Evolutionary conservation across 2,888 invertebrate genomes (phyloP).

Genomic region (Apodemia hepburni): DNA sequence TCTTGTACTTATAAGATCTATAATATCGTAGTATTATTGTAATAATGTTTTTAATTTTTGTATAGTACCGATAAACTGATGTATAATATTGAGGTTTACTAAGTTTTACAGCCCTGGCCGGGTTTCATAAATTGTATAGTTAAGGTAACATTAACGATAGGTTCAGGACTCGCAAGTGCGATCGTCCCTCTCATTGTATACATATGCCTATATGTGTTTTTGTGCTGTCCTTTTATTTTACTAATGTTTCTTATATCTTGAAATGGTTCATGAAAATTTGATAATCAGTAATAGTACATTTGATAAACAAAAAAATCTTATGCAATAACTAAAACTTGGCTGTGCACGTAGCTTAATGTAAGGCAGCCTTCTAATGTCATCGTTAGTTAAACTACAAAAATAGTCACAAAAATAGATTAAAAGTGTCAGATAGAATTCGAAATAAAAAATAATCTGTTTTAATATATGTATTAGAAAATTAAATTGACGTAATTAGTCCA

Average conservation of each 20-base stretch:
- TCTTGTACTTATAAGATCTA: constrained; percentile 75
- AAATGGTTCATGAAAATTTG: constrained; percentile 38
- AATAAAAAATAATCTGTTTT: constrained; percentile 1
- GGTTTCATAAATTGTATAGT: constrained; percentile 65
- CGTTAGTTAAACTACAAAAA: constrained; percentile 7
- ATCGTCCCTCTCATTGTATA: constrained; percentile 23
- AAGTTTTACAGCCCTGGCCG: constrained; percentile 58
- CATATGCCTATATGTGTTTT: constrained; percentile 29
- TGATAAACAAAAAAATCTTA: constrained; percentile 8
- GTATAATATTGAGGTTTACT: constrained; percentile 64
- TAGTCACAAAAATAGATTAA: not conserved
- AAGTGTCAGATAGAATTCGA: not conserved
- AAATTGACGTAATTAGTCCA: constrained; percentile 10
- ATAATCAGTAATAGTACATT: constrained; percentile 4
- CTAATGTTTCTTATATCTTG: constrained; percentile 29
- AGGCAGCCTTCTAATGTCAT: constrained; percentile 3
- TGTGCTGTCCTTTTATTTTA: constrained; percentile 30
- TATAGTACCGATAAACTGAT: constrained; percentile 70
- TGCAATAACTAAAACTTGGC: constrained; percentile 13
- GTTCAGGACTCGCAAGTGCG: constrained; percentile 19
- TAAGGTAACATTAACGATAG: constrained; percentile 57
- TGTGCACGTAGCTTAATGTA: constrained; percentile 12
- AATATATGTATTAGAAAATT: constrained; percentile 2
- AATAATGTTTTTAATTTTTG: constrained; percentile 78
- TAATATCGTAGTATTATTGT: constrained; percentile 71